Conservation (phyloP, 2,888 invertebrate species). For the Microctonus hyperodae region DNA sequence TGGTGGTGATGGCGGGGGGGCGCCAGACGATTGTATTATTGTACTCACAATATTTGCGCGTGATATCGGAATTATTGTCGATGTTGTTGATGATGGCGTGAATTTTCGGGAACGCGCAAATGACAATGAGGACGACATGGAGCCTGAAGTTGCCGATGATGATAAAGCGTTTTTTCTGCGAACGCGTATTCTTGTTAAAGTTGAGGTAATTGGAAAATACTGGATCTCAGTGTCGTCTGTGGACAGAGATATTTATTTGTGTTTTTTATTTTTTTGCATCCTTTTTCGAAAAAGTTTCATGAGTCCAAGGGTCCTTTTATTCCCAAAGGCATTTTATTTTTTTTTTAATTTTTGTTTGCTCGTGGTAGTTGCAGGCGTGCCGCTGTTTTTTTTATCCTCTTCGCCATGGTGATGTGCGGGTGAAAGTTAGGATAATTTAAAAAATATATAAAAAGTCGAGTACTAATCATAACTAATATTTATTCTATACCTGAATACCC, state of each 20-base stretch:
- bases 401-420: constrained; percentile 43
- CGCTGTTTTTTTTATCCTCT: constrained; percentile 40
- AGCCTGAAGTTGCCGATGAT: constrained; percentile 55
- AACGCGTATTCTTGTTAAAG: constrained; percentile 80
- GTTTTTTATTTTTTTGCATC: constrained; percentile 34
- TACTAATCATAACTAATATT: constrained; percentile 30
- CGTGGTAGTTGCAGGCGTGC: constrained; percentile 26
- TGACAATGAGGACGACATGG: constrained; percentile 62
- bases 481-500: constrained; percentile 44
- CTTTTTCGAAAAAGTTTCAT: constrained; percentile 15
- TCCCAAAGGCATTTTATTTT: constrained; percentile 44
- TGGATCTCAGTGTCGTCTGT: constrained; percentile 81
- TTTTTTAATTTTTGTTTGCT: constrained; percentile 27
- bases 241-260: constrained; percentile 60
- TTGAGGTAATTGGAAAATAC: constrained; percentile 83
- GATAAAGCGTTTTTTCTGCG: constrained; percentile 69
- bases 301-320: constrained; percentile 44
- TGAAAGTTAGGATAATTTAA: constrained; percentile 41
- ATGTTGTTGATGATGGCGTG: constrained; percentile 67
- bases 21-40: constrained; percentile 30
- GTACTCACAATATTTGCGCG: constrained; percentile 8
- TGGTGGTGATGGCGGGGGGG: constrained; percentile 75
- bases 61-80: constrained; percentile 33
- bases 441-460: constrained; percentile 31
- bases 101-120: constrained; percentile 70